Evolutionary conservation across 1,140 invertebrate species (phyloP).

Genomic region (Coelopa frigida): DNA sequence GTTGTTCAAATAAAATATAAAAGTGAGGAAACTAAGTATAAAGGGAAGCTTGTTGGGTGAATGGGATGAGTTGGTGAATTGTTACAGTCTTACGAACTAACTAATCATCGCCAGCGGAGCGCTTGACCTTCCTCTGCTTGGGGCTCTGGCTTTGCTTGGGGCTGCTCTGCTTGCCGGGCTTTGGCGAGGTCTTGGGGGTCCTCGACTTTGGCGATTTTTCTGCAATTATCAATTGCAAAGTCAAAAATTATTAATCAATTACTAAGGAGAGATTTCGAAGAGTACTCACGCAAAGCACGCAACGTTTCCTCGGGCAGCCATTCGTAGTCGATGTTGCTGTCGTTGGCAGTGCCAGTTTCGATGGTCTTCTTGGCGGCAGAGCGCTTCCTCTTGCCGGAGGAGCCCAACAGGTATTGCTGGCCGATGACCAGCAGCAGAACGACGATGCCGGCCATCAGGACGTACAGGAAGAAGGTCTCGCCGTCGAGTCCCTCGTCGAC

Average conservation of each 20-base stretch:
- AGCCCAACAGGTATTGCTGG: conserved; percentile 80
- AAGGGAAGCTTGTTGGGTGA: too few relatives aligned
- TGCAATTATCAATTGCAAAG: conserved; percentile 32
- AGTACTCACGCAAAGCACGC: conserved; percentile 69
- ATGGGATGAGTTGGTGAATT: too few relatives aligned
- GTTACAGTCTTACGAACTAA: too few relatives aligned
- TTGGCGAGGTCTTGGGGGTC: conserved; percentile 47
- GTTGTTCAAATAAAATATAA: too few relatives aligned
- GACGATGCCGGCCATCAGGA: conserved; percentile 83
- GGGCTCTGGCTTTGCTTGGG: conserved; percentile 58
- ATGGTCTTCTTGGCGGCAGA: conserved; percentile 55
- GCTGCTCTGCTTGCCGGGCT: conserved; percentile 37
- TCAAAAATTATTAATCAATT: conserved; percentile 4
- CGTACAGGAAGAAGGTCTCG: conserved; percentile 96
- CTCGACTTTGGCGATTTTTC: conserved; percentile 54
- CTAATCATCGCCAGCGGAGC: conserved; percentile 57
- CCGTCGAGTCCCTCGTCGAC: conserved; percentile 94
- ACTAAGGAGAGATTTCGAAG: conserved; percentile 1
- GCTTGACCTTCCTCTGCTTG: conserved; percentile 64
- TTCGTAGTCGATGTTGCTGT: conserved; percentile 92
- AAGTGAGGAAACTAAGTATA: too few relatives aligned
- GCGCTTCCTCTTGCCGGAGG: conserved; percentile 50
- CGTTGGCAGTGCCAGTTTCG: conserved; percentile 78
- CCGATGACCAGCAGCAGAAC: conserved; percentile 82
- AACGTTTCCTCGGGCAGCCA: conserved; percentile 93